Percentiles rank a stretch among this genome's conserved stretches.
Conservation (phyloP, 2,888 invertebrate genomes). For the Sturmia bella region DNA sequence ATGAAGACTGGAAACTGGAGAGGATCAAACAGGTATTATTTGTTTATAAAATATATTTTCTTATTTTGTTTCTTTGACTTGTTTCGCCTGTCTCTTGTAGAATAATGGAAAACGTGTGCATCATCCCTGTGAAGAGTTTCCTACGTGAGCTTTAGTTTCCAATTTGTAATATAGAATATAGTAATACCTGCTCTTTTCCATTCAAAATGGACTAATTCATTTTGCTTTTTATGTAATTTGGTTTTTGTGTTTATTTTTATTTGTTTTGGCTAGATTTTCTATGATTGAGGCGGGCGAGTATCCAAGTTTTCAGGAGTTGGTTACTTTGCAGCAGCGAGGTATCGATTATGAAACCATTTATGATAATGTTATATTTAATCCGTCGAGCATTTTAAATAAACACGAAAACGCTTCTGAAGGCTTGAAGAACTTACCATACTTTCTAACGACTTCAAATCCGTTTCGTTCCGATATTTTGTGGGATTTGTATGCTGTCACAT, state of each 20-base stretch:
- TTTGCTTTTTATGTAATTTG: neutral
- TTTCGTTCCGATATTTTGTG: conserved; percentile 73
- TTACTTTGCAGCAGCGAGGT: conserved; percentile 71
- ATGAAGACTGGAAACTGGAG: conserved; percentile 72
- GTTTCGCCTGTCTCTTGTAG: no score
- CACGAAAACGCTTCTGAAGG: conserved; percentile 68
- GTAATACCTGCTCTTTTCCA: conserved; percentile 39
- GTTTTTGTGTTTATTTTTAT: conserved; percentile 1
- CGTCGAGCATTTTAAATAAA: conserved; percentile 66
- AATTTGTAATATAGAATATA: conserved; percentile 41
- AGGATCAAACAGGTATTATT: conserved; percentile 72
- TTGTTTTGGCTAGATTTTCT: conserved; percentile 72
- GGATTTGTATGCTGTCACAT: conserved; percentile 60
- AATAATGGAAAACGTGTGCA: conserved; percentile 71
- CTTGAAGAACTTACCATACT: conserved; percentile 70
- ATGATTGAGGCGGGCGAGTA: conserved; percentile 77
- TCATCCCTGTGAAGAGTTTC: conserved; percentile 75
- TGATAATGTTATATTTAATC: conserved; percentile 66
- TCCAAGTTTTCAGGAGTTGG: conserved; percentile 74
- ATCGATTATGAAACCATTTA: conserved; percentile 75
- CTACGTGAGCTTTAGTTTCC: conserved; percentile 73
- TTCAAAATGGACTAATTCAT: neutral
- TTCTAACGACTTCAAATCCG: conserved; percentile 73
- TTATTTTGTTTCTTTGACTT: no score
- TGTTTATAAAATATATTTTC: neutral